phyloP scores from a whole-genome alignment of 2,113 vertebrate genomes.

The Tricholaema leucomelas region DNA sequence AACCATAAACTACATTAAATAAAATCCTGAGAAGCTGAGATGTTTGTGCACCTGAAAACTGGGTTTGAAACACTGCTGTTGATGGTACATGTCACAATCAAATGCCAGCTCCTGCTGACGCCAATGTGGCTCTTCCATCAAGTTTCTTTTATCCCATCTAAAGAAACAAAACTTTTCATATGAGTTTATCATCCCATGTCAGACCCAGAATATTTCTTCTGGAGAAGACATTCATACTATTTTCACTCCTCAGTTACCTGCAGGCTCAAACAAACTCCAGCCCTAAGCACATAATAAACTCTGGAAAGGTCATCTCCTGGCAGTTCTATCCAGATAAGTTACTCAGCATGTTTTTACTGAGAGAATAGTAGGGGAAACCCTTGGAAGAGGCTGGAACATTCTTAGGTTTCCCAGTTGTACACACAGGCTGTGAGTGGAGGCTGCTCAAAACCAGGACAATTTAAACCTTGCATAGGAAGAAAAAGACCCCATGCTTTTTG shows the following conservation, averaged over 20 bases:
- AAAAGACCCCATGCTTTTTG: neutral
- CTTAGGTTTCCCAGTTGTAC: neutral
- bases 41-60: neutral
- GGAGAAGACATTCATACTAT: neutral
- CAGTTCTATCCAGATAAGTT: neutral
- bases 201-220: neutral
- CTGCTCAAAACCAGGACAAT: neutral
- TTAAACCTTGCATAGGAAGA: neutral
- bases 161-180: neutral
- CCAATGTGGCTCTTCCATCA: neutral
- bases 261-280: neutral
- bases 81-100: neutral
- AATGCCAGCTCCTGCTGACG: neutral
- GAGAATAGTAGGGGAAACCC: conserved; percentile 20
- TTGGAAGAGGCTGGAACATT: neutral
- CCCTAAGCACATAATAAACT: neutral
- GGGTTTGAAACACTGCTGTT: neutral
- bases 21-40: neutral
- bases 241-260: neutral
- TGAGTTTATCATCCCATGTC: neutral
- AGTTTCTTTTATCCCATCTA: neutral
- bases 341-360: conserved; percentile 21
- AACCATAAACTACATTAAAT: neutral
- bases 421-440: neutral
- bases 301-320: neutral